These are phyloP conservation scores for Synanthedon tipuliformis DNA, from an alignment of 2,888 invertebrate genomes.

Conservation along the genomic window DNA sequence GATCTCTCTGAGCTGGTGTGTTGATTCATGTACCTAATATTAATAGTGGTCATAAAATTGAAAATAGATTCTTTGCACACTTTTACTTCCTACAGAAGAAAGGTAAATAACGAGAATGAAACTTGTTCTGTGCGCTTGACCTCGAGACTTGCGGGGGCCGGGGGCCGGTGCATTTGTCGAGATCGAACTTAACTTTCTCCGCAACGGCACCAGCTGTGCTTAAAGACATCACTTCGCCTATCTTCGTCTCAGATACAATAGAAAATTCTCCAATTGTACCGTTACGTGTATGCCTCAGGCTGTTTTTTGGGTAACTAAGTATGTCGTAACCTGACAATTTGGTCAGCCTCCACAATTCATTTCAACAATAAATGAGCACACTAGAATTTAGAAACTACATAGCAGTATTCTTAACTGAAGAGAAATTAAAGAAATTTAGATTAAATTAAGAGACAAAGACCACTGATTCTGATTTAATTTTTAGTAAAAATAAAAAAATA, in stretches of 20 bases:
- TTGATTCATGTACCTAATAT: too few relatives aligned
- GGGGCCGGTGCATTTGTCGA: constrained; percentile 40
- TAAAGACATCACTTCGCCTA: neutral
- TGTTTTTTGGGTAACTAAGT: neutral
- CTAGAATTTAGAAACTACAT: too few relatives aligned
- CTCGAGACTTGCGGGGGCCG: constrained; percentile 10
- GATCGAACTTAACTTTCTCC: constrained; percentile 49
- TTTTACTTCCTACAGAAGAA: constrained; percentile 51
- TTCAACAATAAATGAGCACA: too few relatives aligned
- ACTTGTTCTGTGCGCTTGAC: constrained; percentile 29
- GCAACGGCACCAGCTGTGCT: constrained; percentile 9
- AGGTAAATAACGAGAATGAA: constrained; percentile 37
- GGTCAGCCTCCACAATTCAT: neutral
- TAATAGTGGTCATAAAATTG: too few relatives aligned
- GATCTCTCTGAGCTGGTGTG: too few relatives aligned
- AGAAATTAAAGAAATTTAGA: too few relatives aligned
- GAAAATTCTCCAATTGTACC: neutral
- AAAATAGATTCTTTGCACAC: constrained; percentile 10
- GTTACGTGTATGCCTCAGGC: neutral
- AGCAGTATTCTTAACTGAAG: too few relatives aligned
- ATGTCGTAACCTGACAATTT: neutral
- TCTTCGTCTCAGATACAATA: neutral
- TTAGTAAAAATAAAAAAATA: too few relatives aligned
- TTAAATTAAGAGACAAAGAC: too few relatives aligned
- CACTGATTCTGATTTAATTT: too few relatives aligned